These are phyloP conservation scores for Crocallis elinguaria DNA, from an alignment of 2,888 invertebrate genomes.

Conservation along the genomic window DNA sequence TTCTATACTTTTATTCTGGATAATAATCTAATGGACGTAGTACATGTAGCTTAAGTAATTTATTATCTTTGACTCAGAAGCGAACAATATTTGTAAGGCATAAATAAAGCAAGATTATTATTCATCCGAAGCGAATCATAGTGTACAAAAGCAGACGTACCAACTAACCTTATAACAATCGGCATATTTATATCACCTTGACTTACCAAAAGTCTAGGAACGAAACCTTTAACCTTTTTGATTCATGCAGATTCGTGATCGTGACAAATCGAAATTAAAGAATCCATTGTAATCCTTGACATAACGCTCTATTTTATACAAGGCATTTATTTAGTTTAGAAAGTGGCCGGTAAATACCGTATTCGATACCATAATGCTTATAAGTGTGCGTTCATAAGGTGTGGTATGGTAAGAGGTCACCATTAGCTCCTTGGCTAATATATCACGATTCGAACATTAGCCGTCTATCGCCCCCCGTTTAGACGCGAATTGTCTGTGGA, in stretches of 20 bases:
- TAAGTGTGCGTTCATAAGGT: slow-evolving; percentile 48
- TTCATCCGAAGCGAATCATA: slow-evolving; percentile 28
- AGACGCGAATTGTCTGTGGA: slow-evolving; percentile 68
- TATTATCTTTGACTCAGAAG: background rate
- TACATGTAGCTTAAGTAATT: background rate
- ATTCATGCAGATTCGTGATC: slow-evolving; percentile 64
- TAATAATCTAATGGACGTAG: no score
- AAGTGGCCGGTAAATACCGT: slow-evolving; percentile 45
- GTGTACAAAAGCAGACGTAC: slow-evolving; percentile 25
- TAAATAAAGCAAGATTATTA: slow-evolving; percentile 7
- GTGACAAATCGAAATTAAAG: slow-evolving; percentile 74
- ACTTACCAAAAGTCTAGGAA: slow-evolving; percentile 52
- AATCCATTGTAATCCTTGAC: slow-evolving; percentile 72
- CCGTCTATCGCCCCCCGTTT: slow-evolving; percentile 69
- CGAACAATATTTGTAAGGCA: slow-evolving; percentile 15
- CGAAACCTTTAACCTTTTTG: slow-evolving; percentile 58
- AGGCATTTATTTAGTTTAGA: slow-evolving; percentile 63
- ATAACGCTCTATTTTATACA: slow-evolving; percentile 70
- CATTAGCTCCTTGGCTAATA: slow-evolving; percentile 66
- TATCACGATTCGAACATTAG: slow-evolving; percentile 73
- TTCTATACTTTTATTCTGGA: no score
- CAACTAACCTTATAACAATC: slow-evolving; percentile 32
- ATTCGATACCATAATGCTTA: slow-evolving; percentile 30
- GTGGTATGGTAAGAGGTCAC: slow-evolving; percentile 61
- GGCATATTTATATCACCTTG: slow-evolving; percentile 49